Percentiles rank a stretch among this genome's conserved stretches.
Evolutionary conservation across 2,113 vertebrate species (phyloP).

Genomic region (Scopus umbretta): DNA sequence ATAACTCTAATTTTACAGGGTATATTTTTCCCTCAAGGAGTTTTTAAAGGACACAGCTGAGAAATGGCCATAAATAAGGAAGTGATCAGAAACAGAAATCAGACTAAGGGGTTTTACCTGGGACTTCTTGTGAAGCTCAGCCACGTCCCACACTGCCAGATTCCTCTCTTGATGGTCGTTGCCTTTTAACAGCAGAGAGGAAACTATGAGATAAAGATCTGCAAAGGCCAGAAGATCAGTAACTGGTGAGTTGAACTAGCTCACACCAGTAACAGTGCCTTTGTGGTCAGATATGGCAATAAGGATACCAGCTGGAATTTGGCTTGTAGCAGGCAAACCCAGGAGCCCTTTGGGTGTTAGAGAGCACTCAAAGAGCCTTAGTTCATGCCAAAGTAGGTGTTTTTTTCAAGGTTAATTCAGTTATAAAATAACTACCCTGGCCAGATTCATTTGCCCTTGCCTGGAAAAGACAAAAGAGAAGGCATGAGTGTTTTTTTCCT

Average conservation of each 20-base stretch:
- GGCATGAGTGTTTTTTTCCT: accelerated
- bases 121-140: not conserved
- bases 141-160: not conserved
- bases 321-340: not conserved
- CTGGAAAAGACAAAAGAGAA: not conserved
- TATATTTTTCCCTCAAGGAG: not conserved
- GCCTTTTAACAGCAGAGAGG: not conserved
- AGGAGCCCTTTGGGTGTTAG: not conserved
- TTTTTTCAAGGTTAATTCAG: not conserved
- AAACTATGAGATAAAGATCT: not conserved
- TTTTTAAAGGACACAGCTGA: not conserved
- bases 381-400: not conserved
- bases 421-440: not conserved
- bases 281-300: not conserved
- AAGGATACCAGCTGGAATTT: not conserved
- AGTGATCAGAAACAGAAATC: not conserved
- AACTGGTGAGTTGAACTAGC: not conserved
- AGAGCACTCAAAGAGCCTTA: not conserved
- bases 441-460: not conserved
- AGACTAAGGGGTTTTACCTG: not conserved
- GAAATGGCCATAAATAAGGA: not conserved
- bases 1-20: not conserved
- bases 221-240: not conserved
- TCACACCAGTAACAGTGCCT: not conserved
- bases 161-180: not conserved